Percentiles rank a stretch among this genome's conserved stretches.
phyloP scores from a whole-genome alignment of 2,113 vertebrate genomes.

The Prolemur simus region DNA sequence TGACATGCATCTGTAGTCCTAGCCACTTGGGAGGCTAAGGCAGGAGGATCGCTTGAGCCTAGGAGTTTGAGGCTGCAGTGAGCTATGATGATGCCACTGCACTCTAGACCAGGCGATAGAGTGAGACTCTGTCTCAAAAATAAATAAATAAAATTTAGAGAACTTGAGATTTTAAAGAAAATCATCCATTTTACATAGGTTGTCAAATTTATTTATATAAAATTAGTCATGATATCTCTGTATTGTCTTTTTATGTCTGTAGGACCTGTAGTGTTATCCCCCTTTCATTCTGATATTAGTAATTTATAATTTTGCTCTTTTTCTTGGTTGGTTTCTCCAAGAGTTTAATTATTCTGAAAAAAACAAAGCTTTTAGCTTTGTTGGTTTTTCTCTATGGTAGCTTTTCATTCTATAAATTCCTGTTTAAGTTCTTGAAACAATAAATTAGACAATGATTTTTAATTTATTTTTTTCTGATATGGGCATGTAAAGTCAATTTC shows the following conservation, averaged over 20 bases:
- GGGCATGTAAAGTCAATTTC: not conserved
- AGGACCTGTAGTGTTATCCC: not conserved
- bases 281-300: not conserved
- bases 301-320: not conserved
- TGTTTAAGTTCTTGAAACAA: not conserved
- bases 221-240: not conserved
- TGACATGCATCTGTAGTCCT: too few species aligned
- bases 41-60: too few species aligned
- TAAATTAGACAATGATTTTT: not conserved
- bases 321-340: not conserved
- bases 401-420: too few species aligned
- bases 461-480: not conserved
- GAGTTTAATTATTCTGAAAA: not conserved
- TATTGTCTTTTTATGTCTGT: constrained; percentile 1
- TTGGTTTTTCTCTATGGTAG: not conserved
- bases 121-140: too few species aligned
- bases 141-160: too few species aligned
- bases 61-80: too few species aligned
- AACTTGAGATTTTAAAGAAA: not conserved
- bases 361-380: not conserved
- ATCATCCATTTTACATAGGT: not conserved
- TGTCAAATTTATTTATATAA: not conserved
- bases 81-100: too few species aligned
- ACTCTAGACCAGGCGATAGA: too few species aligned
- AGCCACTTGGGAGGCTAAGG: too few species aligned